Base-by-base conservation (phyloP, 2,113 vertebrate species). In the Dromas ardeola region DNA sequence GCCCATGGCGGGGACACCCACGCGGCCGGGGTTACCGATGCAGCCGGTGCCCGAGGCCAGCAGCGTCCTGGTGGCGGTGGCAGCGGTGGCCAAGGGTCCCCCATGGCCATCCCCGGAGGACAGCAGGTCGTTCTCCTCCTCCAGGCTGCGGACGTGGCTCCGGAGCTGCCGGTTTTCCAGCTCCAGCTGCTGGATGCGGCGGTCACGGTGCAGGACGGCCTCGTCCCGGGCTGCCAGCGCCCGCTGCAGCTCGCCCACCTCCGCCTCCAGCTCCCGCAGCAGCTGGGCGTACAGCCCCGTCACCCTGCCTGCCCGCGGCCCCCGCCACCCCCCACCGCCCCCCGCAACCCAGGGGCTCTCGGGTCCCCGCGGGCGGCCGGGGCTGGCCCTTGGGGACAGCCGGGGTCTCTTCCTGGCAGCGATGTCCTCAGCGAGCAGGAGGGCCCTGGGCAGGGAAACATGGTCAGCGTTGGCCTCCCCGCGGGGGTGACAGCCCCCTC, bases 41-140 rank as follows among this genome's bases (percentile, higher is more conserved):
- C 58, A 66, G 65, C 78, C 19, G 17, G 30, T n/a, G 30, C 76
- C 66, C 0, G 79, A 47, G 5, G 77, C 72, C 63, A 88, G 42
- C 55, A 80, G 47, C 5, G 32, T 27, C 63, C 47, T 23, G 53
- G 26, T 36, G 32, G 59, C n/a, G 2, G 45, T 34, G 16, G 52
- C 52, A 32, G 71, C 17, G 6, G 72, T 21, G 21, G 27, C 45
- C 32, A 36, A 23, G 7, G 56, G 16, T 9, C 19, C 70, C 47
- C 22, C 55, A 7, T 10, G 8, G 22, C n/a, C 36, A 2, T 19
- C 53, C 17, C 63, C 45, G 15, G 61, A 71, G 45, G 96, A 97
- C 11, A 97, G 38, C 18, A 94, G 27, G 47, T 96, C 95, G 22
- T 97, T 97, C 74, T 97, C 93, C 53, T 97, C 96, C 42, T 97